Percentiles rank a stretch among this genome's conserved stretches.
These are phyloP conservation scores for Phenacoccus solenopsis DNA, from an alignment of 1,140 invertebrate species.

Conservation along the genomic window DNA sequence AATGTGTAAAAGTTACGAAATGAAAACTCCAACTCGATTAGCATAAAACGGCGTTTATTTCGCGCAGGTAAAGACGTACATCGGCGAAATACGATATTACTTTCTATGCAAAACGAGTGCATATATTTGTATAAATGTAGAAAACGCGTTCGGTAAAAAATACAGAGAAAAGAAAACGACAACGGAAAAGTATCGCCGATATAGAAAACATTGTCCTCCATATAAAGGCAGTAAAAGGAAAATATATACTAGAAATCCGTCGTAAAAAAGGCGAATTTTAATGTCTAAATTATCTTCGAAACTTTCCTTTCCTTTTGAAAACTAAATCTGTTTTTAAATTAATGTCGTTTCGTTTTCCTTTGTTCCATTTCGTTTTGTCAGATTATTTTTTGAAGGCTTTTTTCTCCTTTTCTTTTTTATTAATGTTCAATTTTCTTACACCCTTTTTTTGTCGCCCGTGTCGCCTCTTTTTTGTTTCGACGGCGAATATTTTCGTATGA, in stretches of 20 bases:
- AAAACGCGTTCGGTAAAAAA: not conserved
- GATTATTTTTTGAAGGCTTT: not conserved
- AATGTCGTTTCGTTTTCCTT: constrained; percentile 6
- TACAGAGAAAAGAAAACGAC: not conserved
- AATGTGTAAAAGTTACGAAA: not conserved
- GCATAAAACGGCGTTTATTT: not conserved
- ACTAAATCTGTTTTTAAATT: constrained; percentile 13
- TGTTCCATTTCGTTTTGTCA: constrained; percentile 15
- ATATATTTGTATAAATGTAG: not conserved
- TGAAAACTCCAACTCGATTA: too few relatives aligned
- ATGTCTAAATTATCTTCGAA: constrained; percentile 11
- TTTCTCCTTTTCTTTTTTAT: constrained; percentile 5
- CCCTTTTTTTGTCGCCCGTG: not conserved
- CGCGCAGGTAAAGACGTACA: not conserved
- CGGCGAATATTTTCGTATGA: not conserved
- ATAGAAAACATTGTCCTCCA: not conserved
- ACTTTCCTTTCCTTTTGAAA: constrained; percentile 3
- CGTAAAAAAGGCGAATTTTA: constrained; percentile 12
- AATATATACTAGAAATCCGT: constrained; percentile 12
- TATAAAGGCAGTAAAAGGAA: constrained; percentile 1
- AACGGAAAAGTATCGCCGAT: not conserved
- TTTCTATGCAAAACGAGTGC: not conserved
- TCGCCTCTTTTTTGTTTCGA: not conserved
- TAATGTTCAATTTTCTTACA: constrained; percentile 8
- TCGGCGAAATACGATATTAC: not conserved